These are phyloP conservation scores for Drosophila rellima DNA, from an alignment of 2,888 invertebrate genomes.

Conservation along the genomic window DNA sequence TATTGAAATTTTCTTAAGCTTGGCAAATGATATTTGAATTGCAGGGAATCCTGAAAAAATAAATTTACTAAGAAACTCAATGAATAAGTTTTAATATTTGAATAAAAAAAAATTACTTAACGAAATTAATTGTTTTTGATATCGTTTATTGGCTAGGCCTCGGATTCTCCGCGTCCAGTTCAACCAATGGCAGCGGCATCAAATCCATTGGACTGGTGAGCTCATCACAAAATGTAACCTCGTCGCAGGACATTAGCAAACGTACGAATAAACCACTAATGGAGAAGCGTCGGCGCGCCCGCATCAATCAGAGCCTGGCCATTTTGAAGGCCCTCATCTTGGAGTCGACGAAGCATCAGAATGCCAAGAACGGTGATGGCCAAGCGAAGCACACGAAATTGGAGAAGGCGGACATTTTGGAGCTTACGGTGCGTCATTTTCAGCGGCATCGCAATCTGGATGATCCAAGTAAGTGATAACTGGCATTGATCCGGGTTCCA, in stretches of 20 bases:
- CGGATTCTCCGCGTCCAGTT: slow-evolving; percentile 75
- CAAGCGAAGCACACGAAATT: slow-evolving; percentile 92
- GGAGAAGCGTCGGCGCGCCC: slow-evolving; percentile 91
- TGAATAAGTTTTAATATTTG: too few relatives aligned
- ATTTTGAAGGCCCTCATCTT: slow-evolving; percentile 90
- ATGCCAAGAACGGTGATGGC: slow-evolving; percentile 86
- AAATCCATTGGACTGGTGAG: slow-evolving; percentile 83
- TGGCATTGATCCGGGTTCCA: not conserved
- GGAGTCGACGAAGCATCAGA: slow-evolving; percentile 88
- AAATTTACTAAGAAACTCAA: too few relatives aligned
- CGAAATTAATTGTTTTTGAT: not conserved
- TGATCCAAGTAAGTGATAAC: slow-evolving; percentile 86
- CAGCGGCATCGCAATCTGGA: slow-evolving; percentile 90
- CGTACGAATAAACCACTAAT: slow-evolving; percentile 92
- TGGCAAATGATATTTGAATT: not conserved
- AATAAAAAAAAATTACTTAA: not conserved
- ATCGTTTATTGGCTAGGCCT: slow-evolving; percentile 44
- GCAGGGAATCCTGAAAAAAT: not conserved
- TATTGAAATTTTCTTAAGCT: not conserved
- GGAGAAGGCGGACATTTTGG: slow-evolving; percentile 93
- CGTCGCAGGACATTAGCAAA: slow-evolving; percentile 85
- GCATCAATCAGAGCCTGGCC: slow-evolving; percentile 91
- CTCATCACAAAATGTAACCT: slow-evolving; percentile 84
- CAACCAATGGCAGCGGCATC: slow-evolving; percentile 76
- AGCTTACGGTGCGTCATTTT: slow-evolving; percentile 93